phyloP scores from a whole-genome alignment of 2,113 vertebrate genomes.

The Otolemur garnettii region DNA sequence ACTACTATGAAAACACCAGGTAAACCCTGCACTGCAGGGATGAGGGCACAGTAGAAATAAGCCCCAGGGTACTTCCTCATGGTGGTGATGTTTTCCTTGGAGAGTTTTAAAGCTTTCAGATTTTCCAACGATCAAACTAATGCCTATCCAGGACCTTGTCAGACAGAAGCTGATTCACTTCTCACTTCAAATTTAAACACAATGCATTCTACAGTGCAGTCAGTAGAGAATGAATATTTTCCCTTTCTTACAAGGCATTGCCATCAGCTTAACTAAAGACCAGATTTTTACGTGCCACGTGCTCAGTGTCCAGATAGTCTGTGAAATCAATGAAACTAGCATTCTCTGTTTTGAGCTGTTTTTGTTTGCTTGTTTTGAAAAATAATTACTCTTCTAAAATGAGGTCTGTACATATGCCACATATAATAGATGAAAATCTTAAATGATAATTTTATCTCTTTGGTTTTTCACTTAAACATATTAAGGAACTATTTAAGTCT shows the following conservation, averaged over 20 bases:
- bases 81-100: not conserved
- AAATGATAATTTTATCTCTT: not conserved
- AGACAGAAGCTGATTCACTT: not conserved
- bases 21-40: not conserved
- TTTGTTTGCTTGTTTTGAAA: not conserved
- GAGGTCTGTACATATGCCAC: not conserved
- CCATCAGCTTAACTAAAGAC: not conserved
- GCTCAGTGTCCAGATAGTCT: not conserved
- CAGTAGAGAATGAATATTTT: not conserved
- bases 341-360: not conserved
- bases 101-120: not conserved
- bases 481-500: not conserved
- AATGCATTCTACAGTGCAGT: not conserved
- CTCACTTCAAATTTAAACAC: not conserved
- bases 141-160: not conserved
- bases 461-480: not conserved
- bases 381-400: not conserved
- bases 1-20: not conserved
- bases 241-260: not conserved
- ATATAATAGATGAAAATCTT: not conserved
- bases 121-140: constrained; percentile 31
- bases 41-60: not conserved
- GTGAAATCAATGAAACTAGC: not conserved
- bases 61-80: not conserved
- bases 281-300: not conserved